phyloP scores from a whole-genome alignment of 2,888 invertebrate species.

The Holacanthella duospinosa region DNA sequence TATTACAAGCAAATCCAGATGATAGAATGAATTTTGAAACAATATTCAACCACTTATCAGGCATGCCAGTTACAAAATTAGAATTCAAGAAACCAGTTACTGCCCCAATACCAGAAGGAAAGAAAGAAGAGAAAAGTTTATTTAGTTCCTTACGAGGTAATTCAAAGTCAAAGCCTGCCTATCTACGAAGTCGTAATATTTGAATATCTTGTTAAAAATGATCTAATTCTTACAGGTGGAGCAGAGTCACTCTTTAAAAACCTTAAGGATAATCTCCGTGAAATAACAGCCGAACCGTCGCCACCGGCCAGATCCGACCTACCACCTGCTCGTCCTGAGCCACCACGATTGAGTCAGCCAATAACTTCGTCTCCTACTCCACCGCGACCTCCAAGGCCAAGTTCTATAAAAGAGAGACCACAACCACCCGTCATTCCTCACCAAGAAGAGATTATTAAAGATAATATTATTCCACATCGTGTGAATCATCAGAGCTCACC shows the following conservation, averaged over 20 bases:
- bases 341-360: conserved; percentile 8
- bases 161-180: not conserved
- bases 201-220: not conserved
- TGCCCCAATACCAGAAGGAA: not conserved
- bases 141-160: conserved; percentile 8
- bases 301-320: not conserved
- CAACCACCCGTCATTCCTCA: not conserved
- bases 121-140: not conserved
- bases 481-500: not conserved
- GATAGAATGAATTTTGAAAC: conserved; percentile 67
- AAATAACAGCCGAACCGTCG: not conserved
- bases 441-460: not conserved
- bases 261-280: conserved; percentile 29
- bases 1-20: conserved; percentile 69
- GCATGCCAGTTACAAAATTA: conserved; percentile 68
- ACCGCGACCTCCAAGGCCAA: conserved; percentile 1
- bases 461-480: not conserved
- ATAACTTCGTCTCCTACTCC: not conserved
- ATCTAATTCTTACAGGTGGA: conserved; percentile 19
- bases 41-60: conserved; percentile 72
- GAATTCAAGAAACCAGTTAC: not conserved
- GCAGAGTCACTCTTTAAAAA: conserved; percentile 34
- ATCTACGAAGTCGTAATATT: not conserved
- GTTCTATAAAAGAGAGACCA: not conserved
- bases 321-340: conserved; percentile 7